Conservation (phyloP, 2,797 vertebrate genomes). For the Percopsis omiscomaycus region DNA sequence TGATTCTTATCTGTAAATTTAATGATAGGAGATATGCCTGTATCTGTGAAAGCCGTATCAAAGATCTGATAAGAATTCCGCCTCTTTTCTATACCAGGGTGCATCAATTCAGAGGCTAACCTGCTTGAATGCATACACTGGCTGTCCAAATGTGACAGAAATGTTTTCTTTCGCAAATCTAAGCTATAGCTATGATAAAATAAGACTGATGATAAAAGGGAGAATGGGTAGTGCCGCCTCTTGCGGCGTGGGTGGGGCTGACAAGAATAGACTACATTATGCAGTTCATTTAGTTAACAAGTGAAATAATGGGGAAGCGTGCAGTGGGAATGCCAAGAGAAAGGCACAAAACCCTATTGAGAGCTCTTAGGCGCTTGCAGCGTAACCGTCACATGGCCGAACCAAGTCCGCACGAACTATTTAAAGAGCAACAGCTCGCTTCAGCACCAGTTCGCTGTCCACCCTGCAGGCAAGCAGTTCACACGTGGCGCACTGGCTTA, state of each 20-base stretch:
- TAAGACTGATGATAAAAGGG: conserved; percentile 90
- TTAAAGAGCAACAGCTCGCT: conserved; percentile 84
- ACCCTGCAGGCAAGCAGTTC: conserved; percentile 72
- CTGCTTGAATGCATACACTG: conserved; percentile 5
- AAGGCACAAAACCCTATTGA: conserved; percentile 98
- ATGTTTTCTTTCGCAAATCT: conserved; percentile 53
- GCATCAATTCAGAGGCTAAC: conserved; percentile 2
- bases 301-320: conserved; percentile 99
- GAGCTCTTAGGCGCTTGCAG: conserved; percentile 84
- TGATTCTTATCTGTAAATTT: too few relatives aligned
- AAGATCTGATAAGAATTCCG: background rate
- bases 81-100: background rate
- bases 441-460: conserved; percentile 97
- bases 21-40: too few relatives aligned
- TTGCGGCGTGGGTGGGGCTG: conserved; percentile 98
- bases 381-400: conserved; percentile 93
- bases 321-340: conserved; percentile 98
- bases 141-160: conserved; percentile 50
- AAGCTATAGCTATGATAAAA: conserved; percentile 72
- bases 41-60: too few relatives aligned
- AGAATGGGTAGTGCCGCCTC: conserved; percentile 84
- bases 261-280: conserved; percentile 99
- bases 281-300: conserved; percentile 99
- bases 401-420: conserved; percentile 80
- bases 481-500: conserved; percentile 38